These are phyloP conservation scores for Lordiphosa fenestrarum DNA, from an alignment of 2,888 invertebrate species.

Conservation along the genomic window DNA sequence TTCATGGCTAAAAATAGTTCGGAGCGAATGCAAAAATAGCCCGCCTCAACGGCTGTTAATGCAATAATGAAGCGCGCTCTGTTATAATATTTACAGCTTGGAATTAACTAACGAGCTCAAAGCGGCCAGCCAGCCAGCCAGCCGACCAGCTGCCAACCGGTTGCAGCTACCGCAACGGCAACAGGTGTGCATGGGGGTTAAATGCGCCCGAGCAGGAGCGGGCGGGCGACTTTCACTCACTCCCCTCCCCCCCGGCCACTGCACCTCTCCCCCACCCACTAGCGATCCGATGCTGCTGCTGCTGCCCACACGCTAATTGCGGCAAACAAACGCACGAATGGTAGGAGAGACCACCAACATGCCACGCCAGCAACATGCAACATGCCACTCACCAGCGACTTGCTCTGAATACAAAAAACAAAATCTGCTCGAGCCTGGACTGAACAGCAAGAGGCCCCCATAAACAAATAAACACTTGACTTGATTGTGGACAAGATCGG, in stretches of 20 bases:
- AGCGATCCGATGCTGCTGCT: conserved; percentile 3
- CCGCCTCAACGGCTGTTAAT: conserved; percentile 39
- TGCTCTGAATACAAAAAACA: conserved; percentile 6
- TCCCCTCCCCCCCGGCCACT: too few relatives aligned
- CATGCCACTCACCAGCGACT: conserved; percentile 60
- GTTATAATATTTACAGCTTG: conserved; percentile 73
- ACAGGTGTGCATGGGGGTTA: neutral
- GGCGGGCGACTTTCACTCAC: too few relatives aligned
- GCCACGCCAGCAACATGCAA: conserved; percentile 49
- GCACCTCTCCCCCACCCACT: too few relatives aligned
- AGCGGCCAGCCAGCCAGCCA: conserved; percentile 4
- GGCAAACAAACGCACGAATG: conserved; percentile 65
- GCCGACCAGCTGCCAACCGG: conserved; percentile 40
- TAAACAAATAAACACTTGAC: conserved; percentile 69
- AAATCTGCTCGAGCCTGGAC: neutral
- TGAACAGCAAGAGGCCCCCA: conserved; percentile 1
- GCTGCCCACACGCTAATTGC: conserved; percentile 73
- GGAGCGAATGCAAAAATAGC: too few relatives aligned
- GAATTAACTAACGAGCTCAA: conserved; percentile 73
- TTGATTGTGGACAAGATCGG: conserved; percentile 66
- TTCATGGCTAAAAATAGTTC: neutral
- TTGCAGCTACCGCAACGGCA: conserved; percentile 12
- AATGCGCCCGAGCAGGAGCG: neutral
- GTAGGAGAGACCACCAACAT: conserved; percentile 66
- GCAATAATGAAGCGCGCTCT: conserved; percentile 68